Conservation (phyloP, 2,797 vertebrate species). For the Sebastes minor region DNA sequence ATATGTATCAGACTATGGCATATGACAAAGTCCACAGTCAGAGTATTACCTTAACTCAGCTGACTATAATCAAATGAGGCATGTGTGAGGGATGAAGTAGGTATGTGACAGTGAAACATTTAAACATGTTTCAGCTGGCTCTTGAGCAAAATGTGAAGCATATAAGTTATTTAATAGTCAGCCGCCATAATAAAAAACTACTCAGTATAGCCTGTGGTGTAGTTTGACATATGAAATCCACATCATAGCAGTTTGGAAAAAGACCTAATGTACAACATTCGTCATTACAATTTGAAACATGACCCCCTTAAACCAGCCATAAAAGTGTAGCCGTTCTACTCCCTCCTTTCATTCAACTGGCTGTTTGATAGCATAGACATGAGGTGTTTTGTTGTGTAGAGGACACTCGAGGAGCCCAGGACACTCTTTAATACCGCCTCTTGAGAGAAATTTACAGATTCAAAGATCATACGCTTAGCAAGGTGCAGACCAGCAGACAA, state of each 20-base stretch:
- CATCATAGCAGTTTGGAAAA: neutral
- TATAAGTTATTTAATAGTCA: slow-evolving; percentile 17
- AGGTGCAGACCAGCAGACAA: neutral
- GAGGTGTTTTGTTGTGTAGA: neutral
- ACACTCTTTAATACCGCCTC: neutral
- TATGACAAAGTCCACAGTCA: neutral
- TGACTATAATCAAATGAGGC: neutral
- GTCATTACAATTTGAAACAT: neutral
- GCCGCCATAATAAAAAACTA: neutral
- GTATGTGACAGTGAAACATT: neutral
- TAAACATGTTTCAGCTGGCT: slow-evolving; percentile 1
- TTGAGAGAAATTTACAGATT: neutral
- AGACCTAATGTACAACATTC: neutral
- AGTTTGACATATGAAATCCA: slow-evolving; percentile 18
- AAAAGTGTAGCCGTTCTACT: neutral
- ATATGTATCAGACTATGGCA: neutral
- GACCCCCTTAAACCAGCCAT: neutral
- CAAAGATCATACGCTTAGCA: neutral
- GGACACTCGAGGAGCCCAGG: neutral
- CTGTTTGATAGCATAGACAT: neutral
- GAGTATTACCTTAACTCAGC: neutral
- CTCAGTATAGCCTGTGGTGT: neutral
- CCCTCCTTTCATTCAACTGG: neutral
- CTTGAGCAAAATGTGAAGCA: slow-evolving; percentile 13
- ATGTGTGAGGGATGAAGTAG: neutral